Evolutionary conservation across 64 coral and sea anemone genomes (phyloP), one percentile per base, ranked within the genome.

Genomic region (Hydrozoanthus tunicans): DNA sequence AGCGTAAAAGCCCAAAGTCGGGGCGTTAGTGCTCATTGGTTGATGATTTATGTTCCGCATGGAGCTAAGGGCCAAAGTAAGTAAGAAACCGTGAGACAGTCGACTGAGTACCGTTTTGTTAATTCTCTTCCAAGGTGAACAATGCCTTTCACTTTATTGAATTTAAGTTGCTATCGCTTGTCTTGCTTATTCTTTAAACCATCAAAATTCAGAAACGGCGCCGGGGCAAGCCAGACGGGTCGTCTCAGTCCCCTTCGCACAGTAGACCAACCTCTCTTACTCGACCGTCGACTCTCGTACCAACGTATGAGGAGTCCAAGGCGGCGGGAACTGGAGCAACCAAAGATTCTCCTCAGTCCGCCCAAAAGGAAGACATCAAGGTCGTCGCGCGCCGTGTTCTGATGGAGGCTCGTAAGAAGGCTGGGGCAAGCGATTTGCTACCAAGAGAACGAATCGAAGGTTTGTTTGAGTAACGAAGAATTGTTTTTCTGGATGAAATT

Each of bases 321-420:
- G 56, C 55, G 74, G 57, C 56, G 27, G 84, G 56, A 13, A n/a
- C 82, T 68, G 82, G 51, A 5, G 7, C 63, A 9, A 51, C 9
- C 62, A 69, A 70, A 70, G 82, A 70, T 15, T 88, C 84, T 6
- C 69, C 84, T 17, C 54, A 75, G 70, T 73, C 84, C 24, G 32
- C 71, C 51, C 56, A 84, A 77, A 89, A 91, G 62, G 88, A 65
- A 10, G 95, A 96, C 63, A 96, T 96, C 25, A 96, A 96, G 59
- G n/a, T 88, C 3, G 92, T 88, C 24, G 95, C 95, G 5, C 90
- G 92, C 6, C 89, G 91, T 86, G 92, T 97, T 8, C 91, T 97
- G 64, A 94, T 97, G 95, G 95, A 97, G 23, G 92, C 95, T 2
- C 89, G 95, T 23, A 97, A 92, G 60, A 97, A 97, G 65, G 95